phyloP scores from a whole-genome alignment of 2,888 invertebrate genomes.

The Eupithecia pulchellata region DNA sequence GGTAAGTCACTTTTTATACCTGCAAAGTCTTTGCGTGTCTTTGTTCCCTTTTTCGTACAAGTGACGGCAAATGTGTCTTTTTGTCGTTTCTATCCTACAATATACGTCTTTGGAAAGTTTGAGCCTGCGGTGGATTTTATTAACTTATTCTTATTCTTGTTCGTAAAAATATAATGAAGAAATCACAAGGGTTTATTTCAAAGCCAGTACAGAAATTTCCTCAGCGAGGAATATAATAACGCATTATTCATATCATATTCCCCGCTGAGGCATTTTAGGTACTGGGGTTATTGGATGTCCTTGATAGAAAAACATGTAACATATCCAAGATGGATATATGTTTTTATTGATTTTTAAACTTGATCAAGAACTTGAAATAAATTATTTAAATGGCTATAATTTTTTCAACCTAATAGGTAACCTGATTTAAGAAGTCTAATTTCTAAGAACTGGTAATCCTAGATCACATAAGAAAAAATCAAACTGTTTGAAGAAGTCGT shows the following conservation, averaged over 20 bases:
- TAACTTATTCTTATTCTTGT: background rate
- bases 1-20: conserved; percentile 61
- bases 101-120: background rate
- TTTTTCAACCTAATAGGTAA: background rate
- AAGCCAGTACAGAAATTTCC: too few species aligned
- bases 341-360: background rate
- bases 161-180: background rate
- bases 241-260: background rate
- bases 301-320: background rate
- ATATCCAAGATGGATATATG: background rate
- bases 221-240: background rate
- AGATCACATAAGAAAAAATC: background rate
- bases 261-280: background rate
- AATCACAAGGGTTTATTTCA: background rate
- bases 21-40: background rate
- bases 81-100: background rate
- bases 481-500: background rate
- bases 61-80: background rate
- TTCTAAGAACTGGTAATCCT: background rate
- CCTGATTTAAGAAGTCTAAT: background rate
- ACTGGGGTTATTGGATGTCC: background rate
- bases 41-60: background rate
- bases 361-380: background rate
- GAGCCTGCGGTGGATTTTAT: background rate
- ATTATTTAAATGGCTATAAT: background rate